These are phyloP conservation scores for Folsomia manolachei DNA, from an alignment of 2,888 invertebrate species.

Conservation along the genomic window DNA sequence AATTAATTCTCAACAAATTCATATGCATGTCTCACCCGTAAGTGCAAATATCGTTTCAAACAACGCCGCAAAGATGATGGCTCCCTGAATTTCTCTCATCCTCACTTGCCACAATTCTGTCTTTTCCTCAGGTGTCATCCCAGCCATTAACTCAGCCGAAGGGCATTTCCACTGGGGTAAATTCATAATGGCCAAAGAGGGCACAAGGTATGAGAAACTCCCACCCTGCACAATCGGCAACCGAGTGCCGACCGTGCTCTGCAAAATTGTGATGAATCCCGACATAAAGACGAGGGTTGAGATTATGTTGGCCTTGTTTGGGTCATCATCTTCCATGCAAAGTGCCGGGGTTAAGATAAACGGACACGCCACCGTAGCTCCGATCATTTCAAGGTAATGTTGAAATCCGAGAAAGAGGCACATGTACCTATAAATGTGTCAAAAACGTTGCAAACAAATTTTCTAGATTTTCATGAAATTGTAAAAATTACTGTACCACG, in stretches of 20 bases:
- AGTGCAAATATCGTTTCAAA: slow-evolving; percentile 71
- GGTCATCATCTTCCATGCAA: slow-evolving; percentile 73
- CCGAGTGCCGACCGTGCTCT: slow-evolving; percentile 68
- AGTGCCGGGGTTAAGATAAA: slow-evolving; percentile 75
- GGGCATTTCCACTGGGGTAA: slow-evolving; percentile 73
- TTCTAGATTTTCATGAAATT: too few relatives aligned
- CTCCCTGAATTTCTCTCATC: slow-evolving; percentile 78
- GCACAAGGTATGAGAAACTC: slow-evolving; percentile 75
- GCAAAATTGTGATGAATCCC: slow-evolving; percentile 70
- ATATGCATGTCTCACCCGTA: slow-evolving; percentile 47
- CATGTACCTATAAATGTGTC: too few relatives aligned
- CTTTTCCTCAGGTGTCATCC: slow-evolving; percentile 61
- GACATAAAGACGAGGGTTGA: slow-evolving; percentile 80
- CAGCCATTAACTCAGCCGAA: slow-evolving; percentile 56
- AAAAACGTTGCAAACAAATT: too few relatives aligned
- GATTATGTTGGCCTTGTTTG: slow-evolving; percentile 65
- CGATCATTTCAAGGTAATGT: slow-evolving; percentile 82
- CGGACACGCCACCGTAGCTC: slow-evolving; percentile 77
- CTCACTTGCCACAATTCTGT: slow-evolving; percentile 67
- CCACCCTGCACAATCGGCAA: slow-evolving; percentile 58
- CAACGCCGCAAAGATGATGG: slow-evolving; percentile 73
- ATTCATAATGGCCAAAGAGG: slow-evolving; percentile 67
- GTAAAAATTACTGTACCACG: too few relatives aligned
- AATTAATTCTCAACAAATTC: not conserved
- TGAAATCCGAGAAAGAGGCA: slow-evolving; percentile 71